Conservation (phyloP, 2,113 vertebrate genomes). For the Nycticryphes semicollaris region DNA sequence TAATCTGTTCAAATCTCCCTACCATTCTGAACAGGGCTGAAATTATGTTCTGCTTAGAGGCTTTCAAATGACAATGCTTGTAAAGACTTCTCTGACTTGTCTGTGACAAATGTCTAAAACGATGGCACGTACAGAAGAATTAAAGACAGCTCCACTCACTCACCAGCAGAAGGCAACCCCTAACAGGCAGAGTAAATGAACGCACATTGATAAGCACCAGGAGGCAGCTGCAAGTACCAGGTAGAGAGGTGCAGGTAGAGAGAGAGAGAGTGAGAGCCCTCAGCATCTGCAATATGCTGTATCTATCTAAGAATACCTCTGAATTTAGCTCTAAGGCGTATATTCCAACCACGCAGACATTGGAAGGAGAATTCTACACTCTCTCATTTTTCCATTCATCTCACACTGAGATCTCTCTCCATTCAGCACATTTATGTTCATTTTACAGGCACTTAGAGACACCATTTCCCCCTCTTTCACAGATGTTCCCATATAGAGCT, state of each 20-base stretch:
- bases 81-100: conserved; percentile 11
- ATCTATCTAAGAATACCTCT: conserved; percentile 11
- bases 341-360: neutral
- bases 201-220: neutral
- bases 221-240: neutral
- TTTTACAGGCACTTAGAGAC: conserved; percentile 19
- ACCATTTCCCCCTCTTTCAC: neutral
- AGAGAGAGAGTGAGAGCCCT: neutral
- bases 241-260: neutral
- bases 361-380: neutral
- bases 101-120: conserved; percentile 12
- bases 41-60: conserved; percentile 35
- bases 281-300: neutral
- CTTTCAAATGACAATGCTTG: neutral
- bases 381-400: neutral
- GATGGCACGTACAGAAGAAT: neutral
- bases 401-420: neutral
- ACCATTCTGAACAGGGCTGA: conserved; percentile 1
- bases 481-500: neutral
- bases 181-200: neutral
- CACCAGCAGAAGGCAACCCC: neutral
- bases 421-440: neutral
- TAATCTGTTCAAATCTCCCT: conserved; percentile 58
- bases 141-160: neutral
- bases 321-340: neutral